phyloP scores from a whole-genome alignment of 2,797 vertebrate genomes.

The Myotis planiceps region DNA sequence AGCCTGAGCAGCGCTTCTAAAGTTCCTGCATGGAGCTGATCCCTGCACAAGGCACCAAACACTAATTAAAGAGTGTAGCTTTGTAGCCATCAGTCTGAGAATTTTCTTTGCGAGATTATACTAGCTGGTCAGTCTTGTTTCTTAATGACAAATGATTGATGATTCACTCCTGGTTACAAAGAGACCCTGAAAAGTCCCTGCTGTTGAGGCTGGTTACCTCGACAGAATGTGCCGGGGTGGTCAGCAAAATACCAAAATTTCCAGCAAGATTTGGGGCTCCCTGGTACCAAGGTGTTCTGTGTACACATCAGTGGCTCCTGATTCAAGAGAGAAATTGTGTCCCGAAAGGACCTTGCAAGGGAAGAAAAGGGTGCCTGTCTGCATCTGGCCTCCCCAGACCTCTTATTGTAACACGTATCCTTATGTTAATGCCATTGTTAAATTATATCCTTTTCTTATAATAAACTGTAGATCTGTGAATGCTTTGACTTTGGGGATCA shows the following conservation, averaged over 20 bases:
- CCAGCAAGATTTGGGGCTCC: not conserved
- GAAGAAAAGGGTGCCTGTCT: not conserved
- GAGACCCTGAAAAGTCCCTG: not conserved
- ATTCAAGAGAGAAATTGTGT: not conserved
- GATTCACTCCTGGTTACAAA: not conserved
- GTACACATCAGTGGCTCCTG: not conserved
- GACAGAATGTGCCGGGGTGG: not conserved
- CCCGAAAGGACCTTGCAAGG: not conserved
- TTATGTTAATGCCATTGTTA: not conserved
- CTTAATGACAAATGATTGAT: not conserved
- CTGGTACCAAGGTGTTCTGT: not conserved
- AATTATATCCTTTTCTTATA: not conserved
- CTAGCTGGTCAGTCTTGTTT: not conserved
- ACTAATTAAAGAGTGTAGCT: not conserved
- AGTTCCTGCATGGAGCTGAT: not conserved
- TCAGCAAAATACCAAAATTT: conserved; percentile 37
- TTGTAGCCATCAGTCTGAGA: not conserved
- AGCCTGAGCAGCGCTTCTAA: not conserved
- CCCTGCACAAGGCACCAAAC: not conserved
- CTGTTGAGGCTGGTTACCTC: not conserved
- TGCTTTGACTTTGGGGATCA: not conserved
- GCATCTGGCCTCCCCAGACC: not conserved
- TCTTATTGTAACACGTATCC: not conserved
- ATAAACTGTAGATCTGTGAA: not conserved
- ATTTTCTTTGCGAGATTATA: not conserved